Base-by-base conservation (phyloP, 1,140 invertebrate species). In the Pissodes strobi region DNA sequence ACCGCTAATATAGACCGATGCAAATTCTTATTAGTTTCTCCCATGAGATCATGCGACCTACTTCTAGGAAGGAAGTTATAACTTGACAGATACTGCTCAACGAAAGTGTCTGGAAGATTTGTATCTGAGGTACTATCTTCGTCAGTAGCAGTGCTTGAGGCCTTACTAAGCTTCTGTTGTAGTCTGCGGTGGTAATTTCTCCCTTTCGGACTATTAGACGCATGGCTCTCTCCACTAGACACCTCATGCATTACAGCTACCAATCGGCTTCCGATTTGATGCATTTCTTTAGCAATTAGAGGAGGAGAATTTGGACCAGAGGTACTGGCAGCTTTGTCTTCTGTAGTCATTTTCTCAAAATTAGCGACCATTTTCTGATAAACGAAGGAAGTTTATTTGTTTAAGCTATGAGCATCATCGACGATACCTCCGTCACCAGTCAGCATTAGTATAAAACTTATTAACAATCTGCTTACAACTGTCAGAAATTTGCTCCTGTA, bases 161-260 rank as follows among this genome's bases (percentile, higher is more conserved):
- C 88, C 8, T 83, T 82, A 0, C 87, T 85, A 6, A 84, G 78
- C 69, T 86, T 86, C 30, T 81, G 81, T 52, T 83, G 82, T 48
- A 82, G 67, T 9, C 83, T 73, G 2, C 85, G 79, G 61, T 85
- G 85, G 15, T 82, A 81, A 48, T 80, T 79, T 9, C 81, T 81
- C 0, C 75, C 80, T 68, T 80, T 79, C 1, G 82, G 82, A 22
- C 79, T 80, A 68, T 80, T 71, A 68, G 81, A 76, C 49, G 79
- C 75, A 63, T 81, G 79, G 27, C 79, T 80, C 39, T 86, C 86
- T 21, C 88, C 88, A 60, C 87, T 90, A 13, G 89, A 91, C 2
- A 95, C 93, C 74, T 95, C 93, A 73, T 94, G 92, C 94, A 96
- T 96, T 23, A 95, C 80, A 0, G 92, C 91, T 1, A 94, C 91